Base-by-base conservation (phyloP, 2,797 vertebrate genomes). In the Lithobates pipiens region DNA sequence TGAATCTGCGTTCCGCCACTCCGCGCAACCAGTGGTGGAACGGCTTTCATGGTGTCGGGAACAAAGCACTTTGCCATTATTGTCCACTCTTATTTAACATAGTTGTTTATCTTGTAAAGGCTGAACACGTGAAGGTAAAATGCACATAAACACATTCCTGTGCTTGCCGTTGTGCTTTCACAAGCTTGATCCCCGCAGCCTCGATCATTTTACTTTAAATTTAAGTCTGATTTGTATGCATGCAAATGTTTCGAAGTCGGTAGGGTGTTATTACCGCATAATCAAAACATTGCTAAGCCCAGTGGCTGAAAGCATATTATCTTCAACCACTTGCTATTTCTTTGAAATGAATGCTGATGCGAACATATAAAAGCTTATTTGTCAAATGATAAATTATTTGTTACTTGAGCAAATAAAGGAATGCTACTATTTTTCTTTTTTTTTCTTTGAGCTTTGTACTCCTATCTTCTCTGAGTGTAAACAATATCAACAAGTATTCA, bases 291-390 rank as follows among this genome's bases (percentile, higher is more conserved):
- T 69, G 91, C 88, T 88, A 77, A 90, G 76, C 87, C 88, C 89
- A 89, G 75, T 63, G 68, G 87, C 88, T 90, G 61, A 87, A 86
- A 88, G 81, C 50, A 84, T 83, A 91, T 90, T 91, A 82, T 90
- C 90, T 88, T 78, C 89, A 88, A 88, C 88, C 86, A 88, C 68
- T 70, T 80, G 74, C 86, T 89, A 84, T 89, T 91, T 90, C 87
- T 89, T 89, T 88, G 87, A 92, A 90, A 91, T 74, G 88, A 91
- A 76, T 88, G 87, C 88, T 84, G 90, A 88, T 89, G 88, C 90
- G 91, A 93, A 92, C 85, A 87, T 88, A 89, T 91, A 89, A 90
- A 89, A 90, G 74, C 90, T 89, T 92, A 83, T 90, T 93, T 88
- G 76, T 92, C 89, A 89, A 89, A 89, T 89, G 90, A 90, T 90